Evolutionary conservation across 2,888 invertebrate genomes (phyloP), one percentile per base, ranked within the genome.

Genomic region (Xanthia togata): DNA sequence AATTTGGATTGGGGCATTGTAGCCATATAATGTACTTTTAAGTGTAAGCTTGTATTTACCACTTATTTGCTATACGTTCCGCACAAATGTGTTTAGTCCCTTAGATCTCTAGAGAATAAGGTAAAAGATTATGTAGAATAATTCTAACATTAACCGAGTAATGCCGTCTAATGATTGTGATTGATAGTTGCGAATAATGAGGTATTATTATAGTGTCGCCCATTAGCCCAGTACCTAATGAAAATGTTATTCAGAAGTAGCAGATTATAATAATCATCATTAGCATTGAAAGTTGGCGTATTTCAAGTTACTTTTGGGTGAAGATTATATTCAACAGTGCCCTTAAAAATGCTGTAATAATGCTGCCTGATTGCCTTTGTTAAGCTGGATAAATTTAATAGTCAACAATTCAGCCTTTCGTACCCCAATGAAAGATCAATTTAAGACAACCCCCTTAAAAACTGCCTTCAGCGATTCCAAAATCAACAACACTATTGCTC

Each of bases 111-210:
- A 23, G 31, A 69, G 4, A 79, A 47, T 53, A 0, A 59, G 47
- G 14, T 47, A 44, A 35, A 68, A 64, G 17, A 70, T 60, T 50
- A 57, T n/a, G 23, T 14, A 31, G 73, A 35, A 83, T 83, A 83
- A 69, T 57, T 64, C 57, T n/a, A 31, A 35, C 55, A 71, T 50
- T 17, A 63, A n/a, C 14, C n/a, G 17, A 20, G 26, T 60, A 57
- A 47, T 57, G 38, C 11, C 14, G 8, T n/a, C 50, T 71, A 64
- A 83, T 69, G 68, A 68, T 55, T 26, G 31, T 31, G 31, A 31
- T 31, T 2, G 31, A 31, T 57, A 44, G 65, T 70, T 73, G 41
- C 60, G n/a, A 63, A 73, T 62, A 79, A 79, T 67, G 44, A 68
- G 62, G 11, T 23, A 53, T 23, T 60, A 50, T 71, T 44, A 64